Evolutionary conservation across 2,888 invertebrate genomes (phyloP).

Genomic region (Lottia gigantea): DNA sequence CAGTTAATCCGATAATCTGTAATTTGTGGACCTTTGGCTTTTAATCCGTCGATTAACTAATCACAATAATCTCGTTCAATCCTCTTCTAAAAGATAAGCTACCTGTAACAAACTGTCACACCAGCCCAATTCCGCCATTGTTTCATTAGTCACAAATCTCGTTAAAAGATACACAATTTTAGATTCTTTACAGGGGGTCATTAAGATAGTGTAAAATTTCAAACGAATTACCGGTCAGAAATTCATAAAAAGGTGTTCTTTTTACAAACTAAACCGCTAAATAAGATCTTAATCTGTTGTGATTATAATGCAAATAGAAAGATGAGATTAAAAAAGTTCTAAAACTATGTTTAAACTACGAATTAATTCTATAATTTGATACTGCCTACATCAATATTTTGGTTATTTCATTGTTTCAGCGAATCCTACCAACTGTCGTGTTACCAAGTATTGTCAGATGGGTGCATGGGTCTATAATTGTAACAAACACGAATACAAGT

Average conservation of each 20-base stretch:
- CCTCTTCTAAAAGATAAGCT: neutral
- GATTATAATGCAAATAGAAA: neutral
- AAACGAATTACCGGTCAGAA: neutral
- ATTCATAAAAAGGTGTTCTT: neutral
- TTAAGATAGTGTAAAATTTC: neutral
- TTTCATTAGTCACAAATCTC: neutral
- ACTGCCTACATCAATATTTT: too few relatives aligned
- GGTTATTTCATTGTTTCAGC: too few relatives aligned
- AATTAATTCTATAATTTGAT: too few relatives aligned
- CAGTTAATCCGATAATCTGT: neutral
- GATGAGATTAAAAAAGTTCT: neutral
- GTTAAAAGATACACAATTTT: neutral
- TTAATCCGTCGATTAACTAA: neutral
- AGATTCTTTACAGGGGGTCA: neutral
- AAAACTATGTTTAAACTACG: too few relatives aligned
- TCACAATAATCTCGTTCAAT: neutral
- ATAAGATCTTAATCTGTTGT: neutral
- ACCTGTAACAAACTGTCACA: neutral
- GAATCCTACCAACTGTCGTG: too few relatives aligned
- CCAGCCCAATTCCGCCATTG: neutral
- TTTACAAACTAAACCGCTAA: neutral
- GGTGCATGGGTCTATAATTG: too few relatives aligned
- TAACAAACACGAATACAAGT: too few relatives aligned
- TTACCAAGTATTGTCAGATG: too few relatives aligned
- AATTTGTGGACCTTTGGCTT: neutral